A percentile compares a stretch with the other conserved stretches of the same genome.
These are phyloP conservation scores for Heliconius hewitsoni DNA, from an alignment of 1,140 invertebrate species.

Conservation along the genomic window DNA sequence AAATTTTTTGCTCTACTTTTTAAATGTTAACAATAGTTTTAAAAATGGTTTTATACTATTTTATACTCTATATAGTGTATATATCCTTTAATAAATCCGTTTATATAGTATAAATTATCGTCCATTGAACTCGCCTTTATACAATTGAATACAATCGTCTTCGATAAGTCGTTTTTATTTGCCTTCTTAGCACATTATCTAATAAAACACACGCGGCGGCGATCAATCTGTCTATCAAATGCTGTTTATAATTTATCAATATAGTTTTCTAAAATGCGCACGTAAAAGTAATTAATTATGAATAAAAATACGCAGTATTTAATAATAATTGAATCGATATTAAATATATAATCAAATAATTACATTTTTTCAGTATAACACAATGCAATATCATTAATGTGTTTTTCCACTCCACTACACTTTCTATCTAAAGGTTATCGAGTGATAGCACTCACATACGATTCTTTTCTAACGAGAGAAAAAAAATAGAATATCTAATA, in stretches of 20 bases:
- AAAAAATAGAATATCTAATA: neutral
- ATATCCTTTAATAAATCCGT: neutral
- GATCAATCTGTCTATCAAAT: constrained; percentile 2
- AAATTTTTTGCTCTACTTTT: neutral
- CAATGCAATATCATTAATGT: too few species aligned
- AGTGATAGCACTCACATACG: too few species aligned
- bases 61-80: neutral
- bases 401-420: too few species aligned
- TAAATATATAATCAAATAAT: too few species aligned
- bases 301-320: too few species aligned
- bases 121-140: constrained; percentile 25
- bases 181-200: constrained; percentile 5
- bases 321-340: too few species aligned
- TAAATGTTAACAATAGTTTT: neutral
- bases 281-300: neutral
- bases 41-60: neutral
- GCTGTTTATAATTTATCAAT: neutral
- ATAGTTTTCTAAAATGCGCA: neutral
- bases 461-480: neutral
- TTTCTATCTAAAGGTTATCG: too few species aligned
- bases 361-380: too few species aligned
- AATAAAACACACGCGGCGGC: neutral
- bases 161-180: constrained; percentile 7
- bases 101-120: constrained; percentile 21
- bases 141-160: constrained; percentile 16